These are phyloP conservation scores for Cochlearius cochlearius DNA, from an alignment of 2,113 vertebrate species.

Conservation along the genomic window DNA sequence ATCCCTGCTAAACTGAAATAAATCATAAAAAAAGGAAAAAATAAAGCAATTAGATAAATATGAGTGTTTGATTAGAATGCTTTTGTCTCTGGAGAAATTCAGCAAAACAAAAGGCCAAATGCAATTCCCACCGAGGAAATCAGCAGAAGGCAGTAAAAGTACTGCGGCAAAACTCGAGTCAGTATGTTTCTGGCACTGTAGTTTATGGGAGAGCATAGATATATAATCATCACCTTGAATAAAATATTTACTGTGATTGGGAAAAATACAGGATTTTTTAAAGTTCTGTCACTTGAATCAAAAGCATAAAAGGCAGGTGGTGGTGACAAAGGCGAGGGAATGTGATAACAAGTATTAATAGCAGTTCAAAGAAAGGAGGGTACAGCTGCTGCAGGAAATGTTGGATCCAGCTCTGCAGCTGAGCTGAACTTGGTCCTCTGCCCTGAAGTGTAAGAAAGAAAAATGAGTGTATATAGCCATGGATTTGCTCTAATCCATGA, in stretches of 20 bases:
- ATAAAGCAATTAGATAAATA: neutral
- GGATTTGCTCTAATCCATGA: constrained; percentile 8
- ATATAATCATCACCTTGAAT: neutral
- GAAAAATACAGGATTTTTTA: neutral
- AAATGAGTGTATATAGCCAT: neutral
- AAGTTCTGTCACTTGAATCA: neutral
- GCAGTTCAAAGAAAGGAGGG: constrained; percentile 18
- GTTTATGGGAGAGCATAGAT: neutral
- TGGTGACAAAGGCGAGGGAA: neutral
- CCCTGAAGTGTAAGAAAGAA: constrained; percentile 54
- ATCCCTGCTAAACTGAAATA: neutral
- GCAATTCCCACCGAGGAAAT: neutral
- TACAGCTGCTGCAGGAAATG: constrained; percentile 53
- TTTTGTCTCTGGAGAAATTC: neutral
- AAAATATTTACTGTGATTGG: neutral
- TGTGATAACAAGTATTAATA: constrained; percentile 34
- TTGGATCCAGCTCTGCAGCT: constrained; percentile 48
- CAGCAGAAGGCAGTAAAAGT: neutral
- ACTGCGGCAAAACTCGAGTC: neutral
- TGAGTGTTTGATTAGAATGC: neutral
- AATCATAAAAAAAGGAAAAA: neutral
- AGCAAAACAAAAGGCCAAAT: neutral
- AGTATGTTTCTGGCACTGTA: neutral
- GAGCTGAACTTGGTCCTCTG: constrained; percentile 42
- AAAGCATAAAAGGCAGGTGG: neutral